These are phyloP conservation scores for Heliconius hermathena DNA, from an alignment of 1,140 invertebrate species.

Conservation along the genomic window DNA sequence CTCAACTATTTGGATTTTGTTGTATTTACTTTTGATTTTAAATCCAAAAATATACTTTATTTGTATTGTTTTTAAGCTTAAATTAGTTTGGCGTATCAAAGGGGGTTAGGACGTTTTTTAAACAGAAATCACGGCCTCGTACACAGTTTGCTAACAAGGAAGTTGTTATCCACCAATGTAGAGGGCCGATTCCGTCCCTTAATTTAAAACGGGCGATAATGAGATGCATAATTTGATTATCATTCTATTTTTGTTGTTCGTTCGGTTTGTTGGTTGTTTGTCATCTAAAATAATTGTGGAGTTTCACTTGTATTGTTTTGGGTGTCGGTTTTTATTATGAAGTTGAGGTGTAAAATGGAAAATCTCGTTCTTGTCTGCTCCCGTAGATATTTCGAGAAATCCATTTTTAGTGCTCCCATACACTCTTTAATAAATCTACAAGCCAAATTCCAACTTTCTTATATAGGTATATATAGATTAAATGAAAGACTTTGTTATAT, in stretches of 20 bases:
- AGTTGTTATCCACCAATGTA: slow-evolving; percentile 72
- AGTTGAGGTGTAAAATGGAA: too few species aligned
- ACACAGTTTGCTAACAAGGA: slow-evolving; percentile 69
- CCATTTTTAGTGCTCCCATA: too few species aligned
- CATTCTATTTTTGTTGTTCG: slow-evolving; percentile 55
- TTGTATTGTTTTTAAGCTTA: slow-evolving; percentile 9
- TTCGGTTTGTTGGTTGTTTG: slow-evolving; percentile 15
- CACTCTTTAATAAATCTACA: too few species aligned
- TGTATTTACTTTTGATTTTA: not conserved
- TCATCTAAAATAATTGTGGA: slow-evolving; percentile 13
- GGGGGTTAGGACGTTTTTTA: slow-evolving; percentile 55
- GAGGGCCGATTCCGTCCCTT: slow-evolving; percentile 70
- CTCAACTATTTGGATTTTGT: slow-evolving; percentile 28
- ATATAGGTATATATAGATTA: too few species aligned
- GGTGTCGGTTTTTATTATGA: not conserved
- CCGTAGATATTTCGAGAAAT: too few species aligned
- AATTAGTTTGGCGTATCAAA: slow-evolving; percentile 28
- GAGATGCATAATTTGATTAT: slow-evolving; percentile 76
- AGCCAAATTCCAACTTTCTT: too few species aligned
- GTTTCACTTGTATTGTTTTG: not conserved
- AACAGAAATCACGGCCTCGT: slow-evolving; percentile 55
- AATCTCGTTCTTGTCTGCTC: too few species aligned
- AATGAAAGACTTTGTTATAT: too few species aligned
- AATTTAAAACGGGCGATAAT: slow-evolving; percentile 75
- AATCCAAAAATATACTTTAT: slow-evolving; percentile 30